These are phyloP conservation scores for Oppia nitens DNA, from an alignment of 1,140 invertebrate species.

Conservation along the genomic window DNA sequence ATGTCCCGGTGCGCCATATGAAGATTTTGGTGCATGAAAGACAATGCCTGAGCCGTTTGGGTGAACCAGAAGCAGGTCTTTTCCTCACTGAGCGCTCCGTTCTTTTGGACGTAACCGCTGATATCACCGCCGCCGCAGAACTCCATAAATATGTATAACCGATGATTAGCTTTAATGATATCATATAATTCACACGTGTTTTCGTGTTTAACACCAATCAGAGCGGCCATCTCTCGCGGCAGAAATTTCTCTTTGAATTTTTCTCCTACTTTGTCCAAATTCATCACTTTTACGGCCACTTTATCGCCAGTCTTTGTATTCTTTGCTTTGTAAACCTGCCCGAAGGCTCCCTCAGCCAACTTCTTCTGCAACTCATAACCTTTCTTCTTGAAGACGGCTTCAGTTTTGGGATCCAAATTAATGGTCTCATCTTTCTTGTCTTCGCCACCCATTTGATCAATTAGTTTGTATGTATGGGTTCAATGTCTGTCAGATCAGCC, in stretches of 20 bases:
- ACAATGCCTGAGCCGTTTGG: conserved; percentile 9
- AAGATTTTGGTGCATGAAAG: conserved; percentile 14
- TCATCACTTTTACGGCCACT: conserved; percentile 12
- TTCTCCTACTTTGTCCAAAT: conserved; percentile 2
- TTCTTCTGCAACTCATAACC: conserved; percentile 8
- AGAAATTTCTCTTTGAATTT: conserved; percentile 14
- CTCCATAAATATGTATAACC: conserved; percentile 15
- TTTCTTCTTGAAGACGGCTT: conserved; percentile 9
- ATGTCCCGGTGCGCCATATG: conserved; percentile 17
- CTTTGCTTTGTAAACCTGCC: conserved; percentile 12
- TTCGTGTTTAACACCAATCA: conserved; percentile 7
- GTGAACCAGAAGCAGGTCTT: conserved; percentile 10
- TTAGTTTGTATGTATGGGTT: no score
- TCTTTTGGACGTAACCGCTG: conserved; percentile 8
- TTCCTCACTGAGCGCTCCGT: conserved; percentile 6
- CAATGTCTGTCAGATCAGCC: no score
- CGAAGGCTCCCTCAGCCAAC: conserved; percentile 11
- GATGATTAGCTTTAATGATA: neutral
- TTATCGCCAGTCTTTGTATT: conserved; percentile 9
- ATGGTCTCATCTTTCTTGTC: neutral
- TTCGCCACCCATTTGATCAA: neutral
- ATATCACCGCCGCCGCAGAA: conserved; percentile 15
- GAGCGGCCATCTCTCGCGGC: conserved; percentile 9
- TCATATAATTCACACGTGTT: conserved; percentile 3
- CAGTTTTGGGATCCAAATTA: conserved; percentile 9